A percentile compares a stretch with the other conserved stretches of the same genome.
Conservation (phyloP, 2,113 vertebrate genomes). For the Mustelus asterias region DNA sequence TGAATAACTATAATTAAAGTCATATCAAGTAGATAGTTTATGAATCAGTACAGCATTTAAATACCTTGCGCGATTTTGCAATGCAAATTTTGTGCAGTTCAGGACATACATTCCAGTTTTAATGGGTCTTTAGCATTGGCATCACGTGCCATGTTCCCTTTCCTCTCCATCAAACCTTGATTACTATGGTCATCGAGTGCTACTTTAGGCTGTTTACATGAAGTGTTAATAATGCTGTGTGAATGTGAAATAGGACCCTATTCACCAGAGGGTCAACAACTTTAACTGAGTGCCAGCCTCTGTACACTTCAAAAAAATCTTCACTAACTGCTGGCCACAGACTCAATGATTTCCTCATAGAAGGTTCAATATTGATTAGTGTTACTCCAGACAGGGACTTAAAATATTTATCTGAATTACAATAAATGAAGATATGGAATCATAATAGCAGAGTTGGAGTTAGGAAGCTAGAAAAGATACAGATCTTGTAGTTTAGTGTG, state of each 20-base stretch:
- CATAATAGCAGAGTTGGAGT: not conserved
- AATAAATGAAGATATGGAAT: not conserved
- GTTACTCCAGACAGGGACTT: not conserved
- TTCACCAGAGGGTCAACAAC: not conserved
- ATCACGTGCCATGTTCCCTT: not conserved
- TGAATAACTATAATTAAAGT: slow-evolving; percentile 62
- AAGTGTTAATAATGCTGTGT: not conserved
- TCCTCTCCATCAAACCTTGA: not conserved
- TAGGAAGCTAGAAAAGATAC: not conserved
- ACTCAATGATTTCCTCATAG: not conserved
- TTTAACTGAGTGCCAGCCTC: not conserved
- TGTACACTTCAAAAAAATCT: not conserved
- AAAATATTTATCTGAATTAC: not conserved
- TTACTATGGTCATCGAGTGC: slow-evolving; percentile 7
- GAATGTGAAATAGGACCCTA: slow-evolving; percentile 4
- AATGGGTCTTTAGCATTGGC: not conserved
- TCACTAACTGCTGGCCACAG: not conserved
- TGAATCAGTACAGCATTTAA: slow-evolving; percentile 36
- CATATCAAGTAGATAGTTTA: slow-evolving; percentile 46
- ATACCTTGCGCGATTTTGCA: slow-evolving; percentile 1
- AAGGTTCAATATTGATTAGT: not conserved
- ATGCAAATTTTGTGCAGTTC: slow-evolving; percentile 28
- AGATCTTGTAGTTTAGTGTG: not conserved
- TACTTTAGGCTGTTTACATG: not conserved
- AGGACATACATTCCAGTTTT: not conserved